phyloP scores from a whole-genome alignment of 2,113 vertebrate genomes.

The Petaurus breviceps region DNA sequence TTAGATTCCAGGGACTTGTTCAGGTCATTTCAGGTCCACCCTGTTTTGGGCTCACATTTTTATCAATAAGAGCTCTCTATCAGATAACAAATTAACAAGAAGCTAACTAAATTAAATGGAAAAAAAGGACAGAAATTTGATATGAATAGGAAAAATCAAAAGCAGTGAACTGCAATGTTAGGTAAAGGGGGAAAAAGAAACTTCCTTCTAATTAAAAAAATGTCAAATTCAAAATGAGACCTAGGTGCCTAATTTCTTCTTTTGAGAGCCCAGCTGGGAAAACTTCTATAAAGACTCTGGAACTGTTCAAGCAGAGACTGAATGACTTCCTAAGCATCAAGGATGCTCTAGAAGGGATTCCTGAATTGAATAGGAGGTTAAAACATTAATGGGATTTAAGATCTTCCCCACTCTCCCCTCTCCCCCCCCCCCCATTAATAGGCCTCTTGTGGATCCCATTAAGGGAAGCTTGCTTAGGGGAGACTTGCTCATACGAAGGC shows the following conservation, averaged over 20 bases:
- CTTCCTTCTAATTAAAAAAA: neutral
- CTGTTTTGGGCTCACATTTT: neutral
- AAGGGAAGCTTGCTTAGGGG: no score
- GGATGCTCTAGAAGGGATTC: neutral
- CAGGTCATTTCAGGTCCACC: neutral
- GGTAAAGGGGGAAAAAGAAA: neutral
- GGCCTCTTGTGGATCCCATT: no score
- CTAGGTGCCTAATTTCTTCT: neutral
- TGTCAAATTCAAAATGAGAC: neutral
- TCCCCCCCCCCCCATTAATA: no score
- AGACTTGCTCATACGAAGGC: no score
- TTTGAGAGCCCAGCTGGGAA: neutral
- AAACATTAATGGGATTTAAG: no score
- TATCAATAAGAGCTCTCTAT: neutral
- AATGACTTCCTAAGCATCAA: neutral
- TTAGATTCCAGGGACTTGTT: neutral
- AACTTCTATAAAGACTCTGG: fast-evolving
- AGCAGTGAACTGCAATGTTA: neutral
- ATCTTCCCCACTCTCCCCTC: no score
- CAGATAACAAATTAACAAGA: neutral
- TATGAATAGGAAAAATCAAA: neutral
- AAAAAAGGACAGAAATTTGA: neutral
- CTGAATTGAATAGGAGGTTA: neutral
- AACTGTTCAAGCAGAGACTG: neutral
- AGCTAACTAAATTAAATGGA: neutral